Conservation (phyloP, 2,113 vertebrate species). For the Pithys albifrons region DNA sequence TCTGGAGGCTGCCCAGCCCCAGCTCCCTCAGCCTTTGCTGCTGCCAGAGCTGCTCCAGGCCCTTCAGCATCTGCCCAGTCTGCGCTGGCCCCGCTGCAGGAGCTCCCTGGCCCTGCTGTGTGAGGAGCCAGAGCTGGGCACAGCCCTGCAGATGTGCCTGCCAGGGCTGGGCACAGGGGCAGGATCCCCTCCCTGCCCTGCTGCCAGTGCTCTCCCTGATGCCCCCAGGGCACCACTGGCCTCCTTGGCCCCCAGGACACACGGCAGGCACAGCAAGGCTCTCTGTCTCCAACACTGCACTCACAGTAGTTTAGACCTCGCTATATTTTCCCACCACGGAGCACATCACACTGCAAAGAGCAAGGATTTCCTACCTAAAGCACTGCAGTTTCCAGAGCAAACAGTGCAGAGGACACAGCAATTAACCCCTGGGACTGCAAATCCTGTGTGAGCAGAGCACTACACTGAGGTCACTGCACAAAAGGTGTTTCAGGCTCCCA, state of each 20-base stretch:
- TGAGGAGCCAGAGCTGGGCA: too few relatives aligned
- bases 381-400: not conserved
- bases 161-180: too few relatives aligned
- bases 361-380: not conserved
- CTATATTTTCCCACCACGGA: rapidly evolving
- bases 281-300: rapidly evolving
- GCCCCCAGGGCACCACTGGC: not conserved
- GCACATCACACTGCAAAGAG: not conserved
- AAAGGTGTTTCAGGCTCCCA: not conserved
- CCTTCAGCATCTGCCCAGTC: too few relatives aligned
- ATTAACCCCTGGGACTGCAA: too few relatives aligned
- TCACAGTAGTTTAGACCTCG: not conserved
- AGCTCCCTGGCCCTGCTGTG: too few relatives aligned
- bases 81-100: too few relatives aligned
- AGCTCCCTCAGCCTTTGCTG: not conserved
- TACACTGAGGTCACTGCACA: not conserved
- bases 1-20: not conserved
- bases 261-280: not conserved
- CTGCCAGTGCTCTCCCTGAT: not conserved
- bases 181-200: too few relatives aligned
- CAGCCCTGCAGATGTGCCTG: too few relatives aligned
- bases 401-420: not conserved
- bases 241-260: not conserved
- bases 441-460: not conserved
- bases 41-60: too few relatives aligned